Conservation (phyloP, 2,113 vertebrate genomes). For the Ochotona curzoniae region DNA sequence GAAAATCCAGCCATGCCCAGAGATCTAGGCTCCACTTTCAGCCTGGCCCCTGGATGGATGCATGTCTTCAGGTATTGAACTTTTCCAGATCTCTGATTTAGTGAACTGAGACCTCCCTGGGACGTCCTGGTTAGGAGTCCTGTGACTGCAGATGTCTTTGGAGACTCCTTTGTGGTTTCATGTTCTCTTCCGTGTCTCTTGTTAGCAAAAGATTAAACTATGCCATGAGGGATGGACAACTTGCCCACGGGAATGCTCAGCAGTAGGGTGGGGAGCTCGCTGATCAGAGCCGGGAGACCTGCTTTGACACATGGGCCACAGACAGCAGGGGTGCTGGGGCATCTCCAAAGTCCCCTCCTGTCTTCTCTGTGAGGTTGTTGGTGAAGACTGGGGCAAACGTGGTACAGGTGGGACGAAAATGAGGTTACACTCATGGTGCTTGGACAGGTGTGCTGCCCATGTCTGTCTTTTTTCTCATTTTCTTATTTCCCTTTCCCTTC, state of each 20-base stretch:
- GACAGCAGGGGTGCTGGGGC: not conserved
- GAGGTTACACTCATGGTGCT: not conserved
- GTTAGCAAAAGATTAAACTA: not conserved
- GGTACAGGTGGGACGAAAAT: not conserved
- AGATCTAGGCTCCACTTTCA: not conserved
- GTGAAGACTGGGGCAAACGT: not conserved
- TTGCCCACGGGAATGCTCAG: not conserved
- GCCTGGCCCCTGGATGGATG: not conserved
- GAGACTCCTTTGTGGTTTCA: not conserved
- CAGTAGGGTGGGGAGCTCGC: not conserved
- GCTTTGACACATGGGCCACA: rapidly evolving
- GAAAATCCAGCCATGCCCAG: not conserved
- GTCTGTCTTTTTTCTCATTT: not conserved
- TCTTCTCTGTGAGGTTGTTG: not conserved
- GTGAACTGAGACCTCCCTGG: not conserved
- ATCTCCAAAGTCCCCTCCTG: not conserved
- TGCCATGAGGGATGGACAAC: not conserved
- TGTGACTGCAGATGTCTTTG: not conserved
- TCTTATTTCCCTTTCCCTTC: no score
- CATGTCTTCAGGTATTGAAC: not conserved
- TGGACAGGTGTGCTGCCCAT: not conserved
- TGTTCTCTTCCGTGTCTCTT: not conserved
- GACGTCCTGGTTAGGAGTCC: not conserved
- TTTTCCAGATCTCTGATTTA: not conserved
- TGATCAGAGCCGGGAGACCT: not conserved